These are phyloP conservation scores for Myotis findleyi DNA, from an alignment of 2,797 vertebrate genomes.

Conservation along the genomic window DNA sequence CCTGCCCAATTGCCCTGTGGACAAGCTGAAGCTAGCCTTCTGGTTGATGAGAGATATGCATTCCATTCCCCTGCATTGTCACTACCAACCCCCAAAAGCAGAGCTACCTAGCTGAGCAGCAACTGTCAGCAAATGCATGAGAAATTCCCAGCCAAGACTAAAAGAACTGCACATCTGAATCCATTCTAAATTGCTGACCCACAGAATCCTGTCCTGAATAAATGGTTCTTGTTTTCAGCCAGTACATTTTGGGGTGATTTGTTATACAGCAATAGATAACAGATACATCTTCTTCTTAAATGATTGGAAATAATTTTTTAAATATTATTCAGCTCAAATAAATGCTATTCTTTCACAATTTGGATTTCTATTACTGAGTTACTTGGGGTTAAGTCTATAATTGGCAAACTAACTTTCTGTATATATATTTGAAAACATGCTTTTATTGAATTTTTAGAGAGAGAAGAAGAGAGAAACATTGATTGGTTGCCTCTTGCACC, in stretches of 20 bases:
- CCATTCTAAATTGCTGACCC: background rate
- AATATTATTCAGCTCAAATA: background rate
- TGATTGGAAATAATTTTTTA: constrained; percentile 7
- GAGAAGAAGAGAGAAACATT: background rate
- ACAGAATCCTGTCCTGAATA: background rate
- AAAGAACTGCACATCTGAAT: background rate
- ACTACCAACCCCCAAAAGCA: background rate
- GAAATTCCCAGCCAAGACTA: background rate
- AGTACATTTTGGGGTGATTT: background rate
- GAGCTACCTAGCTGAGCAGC: background rate
- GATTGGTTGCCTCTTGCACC: background rate
- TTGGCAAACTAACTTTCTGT: constrained; percentile 17
- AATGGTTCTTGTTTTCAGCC: background rate
- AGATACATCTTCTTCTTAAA: background rate
- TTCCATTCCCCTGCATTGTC: no score
- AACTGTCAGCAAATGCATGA: background rate
- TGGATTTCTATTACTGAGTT: constrained; percentile 3
- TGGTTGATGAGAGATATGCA: background rate
- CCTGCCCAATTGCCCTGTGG: background rate
- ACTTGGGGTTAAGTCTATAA: background rate
- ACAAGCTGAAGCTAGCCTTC: background rate
- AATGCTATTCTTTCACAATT: constrained; percentile 26
- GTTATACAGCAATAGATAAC: constrained; percentile 9
- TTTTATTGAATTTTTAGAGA: background rate
- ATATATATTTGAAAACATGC: background rate